These are phyloP conservation scores for Pachyseris speciosa DNA, from an alignment of 64 coral and sea anemone genomes.

Conservation along the genomic window DNA sequence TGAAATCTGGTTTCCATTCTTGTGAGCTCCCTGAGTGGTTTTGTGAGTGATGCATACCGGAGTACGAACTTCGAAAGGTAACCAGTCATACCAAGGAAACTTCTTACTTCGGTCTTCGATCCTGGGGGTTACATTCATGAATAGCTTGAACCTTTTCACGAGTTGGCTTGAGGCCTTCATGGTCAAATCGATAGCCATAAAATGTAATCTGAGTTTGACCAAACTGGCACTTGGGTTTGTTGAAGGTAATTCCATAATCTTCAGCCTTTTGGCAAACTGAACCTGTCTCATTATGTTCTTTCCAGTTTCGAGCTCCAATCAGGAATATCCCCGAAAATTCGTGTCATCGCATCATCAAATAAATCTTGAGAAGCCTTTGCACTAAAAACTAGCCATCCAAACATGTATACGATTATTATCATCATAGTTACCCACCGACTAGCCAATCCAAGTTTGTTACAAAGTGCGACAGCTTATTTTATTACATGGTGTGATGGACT, in stretches of 20 bases:
- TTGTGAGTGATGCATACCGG: conserved; percentile 29
- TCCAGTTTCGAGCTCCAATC: neutral
- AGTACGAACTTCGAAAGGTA: too few species aligned
- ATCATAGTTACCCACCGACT: too few species aligned
- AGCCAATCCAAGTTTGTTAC: too few species aligned
- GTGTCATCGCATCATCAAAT: conserved; percentile 17
- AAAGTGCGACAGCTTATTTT: too few species aligned
- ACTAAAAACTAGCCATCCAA: conserved; percentile 29
- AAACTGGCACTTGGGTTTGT: conserved; percentile 66
- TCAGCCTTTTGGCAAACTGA: conserved; percentile 22
- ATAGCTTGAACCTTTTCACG: conserved; percentile 12
- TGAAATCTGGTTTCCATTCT: conserved; percentile 29
- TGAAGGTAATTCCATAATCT: conserved; percentile 52
- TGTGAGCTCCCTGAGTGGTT: conserved; percentile 14
- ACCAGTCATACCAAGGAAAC: conserved; percentile 25
- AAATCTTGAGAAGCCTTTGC: conserved; percentile 39
- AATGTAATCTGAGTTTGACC: conserved; percentile 49
- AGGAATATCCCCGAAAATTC: conserved; percentile 47
- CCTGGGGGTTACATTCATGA: neutral
- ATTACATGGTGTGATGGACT: too few species aligned
- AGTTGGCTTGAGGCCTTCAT: conserved; percentile 32
- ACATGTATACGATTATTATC: too few species aligned
- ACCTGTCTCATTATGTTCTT: conserved; percentile 49
- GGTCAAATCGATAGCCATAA: conserved; percentile 31
- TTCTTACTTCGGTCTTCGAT: conserved; percentile 53